Evolutionary conservation across 1,140 invertebrate species (phyloP).

Genomic region (Listronotus oregonensis): DNA sequence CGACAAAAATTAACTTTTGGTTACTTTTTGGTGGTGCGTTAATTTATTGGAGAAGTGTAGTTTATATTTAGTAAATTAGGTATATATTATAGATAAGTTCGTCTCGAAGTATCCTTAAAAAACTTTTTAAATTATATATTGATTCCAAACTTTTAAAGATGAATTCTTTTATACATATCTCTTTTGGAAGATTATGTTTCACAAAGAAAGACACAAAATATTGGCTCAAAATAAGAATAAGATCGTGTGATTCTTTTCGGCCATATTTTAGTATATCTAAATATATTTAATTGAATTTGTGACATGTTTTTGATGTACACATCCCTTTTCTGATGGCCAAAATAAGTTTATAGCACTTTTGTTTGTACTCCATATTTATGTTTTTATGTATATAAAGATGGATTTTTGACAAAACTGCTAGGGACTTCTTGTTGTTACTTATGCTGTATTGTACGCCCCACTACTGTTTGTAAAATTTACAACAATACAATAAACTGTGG

Average conservation of each 20-base stretch:
- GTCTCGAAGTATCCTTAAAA: too few species aligned
- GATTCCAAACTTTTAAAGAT: neutral
- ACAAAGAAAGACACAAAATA: neutral
- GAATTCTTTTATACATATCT: constrained; percentile 15
- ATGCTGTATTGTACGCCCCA: constrained; percentile 27
- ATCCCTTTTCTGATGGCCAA: too few species aligned
- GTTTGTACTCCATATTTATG: constrained; percentile 1
- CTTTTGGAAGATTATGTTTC: constrained; percentile 22
- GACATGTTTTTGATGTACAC: constrained; percentile 14
- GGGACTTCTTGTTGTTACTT: constrained; percentile 30
- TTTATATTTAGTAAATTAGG: too few species aligned
- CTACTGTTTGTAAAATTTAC: constrained; percentile 50
- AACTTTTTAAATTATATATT: too few species aligned
- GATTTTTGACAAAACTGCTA: constrained; percentile 8
- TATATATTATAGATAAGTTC: too few species aligned
- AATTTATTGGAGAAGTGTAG: too few species aligned
- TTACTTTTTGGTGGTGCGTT: too few species aligned
- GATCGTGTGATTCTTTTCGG: constrained; percentile 31
- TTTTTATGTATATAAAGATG: constrained; percentile 21
- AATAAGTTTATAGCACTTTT: constrained; percentile 15
- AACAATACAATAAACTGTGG: constrained; percentile 50
- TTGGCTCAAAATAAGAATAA: constrained; percentile 28
- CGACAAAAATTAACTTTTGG: too few species aligned
- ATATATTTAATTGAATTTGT: constrained; percentile 10
- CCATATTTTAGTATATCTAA: constrained; percentile 20